A percentile compares a stretch with the other conserved stretches of the same genome.
Evolutionary conservation across 92 coral and sea anemone genomes (phyloP).

Genomic region (Hydrozoanthus gracilis): DNA sequence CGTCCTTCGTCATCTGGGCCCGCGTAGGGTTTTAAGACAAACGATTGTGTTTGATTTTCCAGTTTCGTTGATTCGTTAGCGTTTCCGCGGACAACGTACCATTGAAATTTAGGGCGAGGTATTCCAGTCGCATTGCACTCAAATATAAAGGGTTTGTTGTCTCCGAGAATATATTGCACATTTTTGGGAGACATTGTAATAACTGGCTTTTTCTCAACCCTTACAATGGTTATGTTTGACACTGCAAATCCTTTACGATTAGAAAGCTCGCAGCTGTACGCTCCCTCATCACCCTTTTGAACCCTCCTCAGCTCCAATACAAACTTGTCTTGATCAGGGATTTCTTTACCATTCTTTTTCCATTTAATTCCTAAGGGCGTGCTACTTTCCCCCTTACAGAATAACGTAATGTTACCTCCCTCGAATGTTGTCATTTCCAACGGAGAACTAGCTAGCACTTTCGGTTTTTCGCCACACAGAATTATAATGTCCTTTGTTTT

Average conservation of each 20-base stretch:
- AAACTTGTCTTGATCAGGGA: neutral
- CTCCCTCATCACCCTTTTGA: slow-evolving; percentile 49
- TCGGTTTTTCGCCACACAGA: slow-evolving; percentile 51
- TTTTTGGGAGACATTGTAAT: slow-evolving; percentile 47
- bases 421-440: neutral
- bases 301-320: slow-evolving; percentile 14
- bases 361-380: slow-evolving; percentile 37
- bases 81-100: slow-evolving; percentile 50
- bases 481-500: slow-evolving; percentile 38
- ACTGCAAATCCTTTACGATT: slow-evolving; percentile 41
- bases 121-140: slow-evolving; percentile 55
- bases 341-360: slow-evolving; percentile 52
- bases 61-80: neutral
- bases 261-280: slow-evolving; percentile 48
- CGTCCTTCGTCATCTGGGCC: slow-evolving; percentile 36
- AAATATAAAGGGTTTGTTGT: slow-evolving; percentile 20
- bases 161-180: neutral
- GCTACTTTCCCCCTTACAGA: slow-evolving; percentile 43
- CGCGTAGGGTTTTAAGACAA: slow-evolving; percentile 8
- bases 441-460: slow-evolving; percentile 39
- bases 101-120: slow-evolving; percentile 56
- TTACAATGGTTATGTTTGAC: slow-evolving; percentile 61
- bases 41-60: slow-evolving; percentile 2
- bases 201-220: slow-evolving; percentile 45
- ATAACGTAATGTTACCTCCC: slow-evolving; percentile 25